Conservation (phyloP, 2,113 vertebrate species). For the Esox niger region DNA sequence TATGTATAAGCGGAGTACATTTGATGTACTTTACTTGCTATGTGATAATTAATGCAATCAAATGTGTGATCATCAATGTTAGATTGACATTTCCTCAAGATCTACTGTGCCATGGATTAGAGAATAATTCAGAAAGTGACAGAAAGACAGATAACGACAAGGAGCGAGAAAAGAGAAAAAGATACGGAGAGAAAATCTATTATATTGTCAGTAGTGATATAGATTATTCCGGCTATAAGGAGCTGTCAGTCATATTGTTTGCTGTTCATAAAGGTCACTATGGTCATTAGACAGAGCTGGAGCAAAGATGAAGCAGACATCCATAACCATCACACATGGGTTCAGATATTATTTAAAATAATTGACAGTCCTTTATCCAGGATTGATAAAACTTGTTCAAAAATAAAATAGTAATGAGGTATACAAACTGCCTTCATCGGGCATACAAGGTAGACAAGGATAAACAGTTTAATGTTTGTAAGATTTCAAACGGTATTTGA, state of each 20-base stretch:
- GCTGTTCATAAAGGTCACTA: background rate
- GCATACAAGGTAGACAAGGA: no score
- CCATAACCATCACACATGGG: background rate
- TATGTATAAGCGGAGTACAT: background rate
- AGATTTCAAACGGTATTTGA: no score
- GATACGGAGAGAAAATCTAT: no score
- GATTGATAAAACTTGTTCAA: no score
- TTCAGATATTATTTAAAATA: background rate
- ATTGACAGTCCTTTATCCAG: no score
- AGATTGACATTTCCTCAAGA: background rate
- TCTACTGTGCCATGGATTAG: background rate
- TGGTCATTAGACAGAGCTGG: background rate
- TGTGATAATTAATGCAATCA: background rate
- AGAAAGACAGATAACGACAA: no score
- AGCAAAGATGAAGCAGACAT: background rate
- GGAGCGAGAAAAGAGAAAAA: no score
- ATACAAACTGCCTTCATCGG: no score
- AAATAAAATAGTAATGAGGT: no score
- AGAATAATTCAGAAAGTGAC: no score
- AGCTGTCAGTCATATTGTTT: background rate
- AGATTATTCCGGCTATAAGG: background rate
- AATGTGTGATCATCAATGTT: background rate
- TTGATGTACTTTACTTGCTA: background rate
- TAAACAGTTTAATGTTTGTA: no score
- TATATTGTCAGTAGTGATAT: background rate